A percentile compares a stretch with the other conserved stretches of the same genome.
These are phyloP conservation scores for Crotophaga sulcirostris DNA, from an alignment of 2,113 vertebrate species.

Conservation along the genomic window DNA sequence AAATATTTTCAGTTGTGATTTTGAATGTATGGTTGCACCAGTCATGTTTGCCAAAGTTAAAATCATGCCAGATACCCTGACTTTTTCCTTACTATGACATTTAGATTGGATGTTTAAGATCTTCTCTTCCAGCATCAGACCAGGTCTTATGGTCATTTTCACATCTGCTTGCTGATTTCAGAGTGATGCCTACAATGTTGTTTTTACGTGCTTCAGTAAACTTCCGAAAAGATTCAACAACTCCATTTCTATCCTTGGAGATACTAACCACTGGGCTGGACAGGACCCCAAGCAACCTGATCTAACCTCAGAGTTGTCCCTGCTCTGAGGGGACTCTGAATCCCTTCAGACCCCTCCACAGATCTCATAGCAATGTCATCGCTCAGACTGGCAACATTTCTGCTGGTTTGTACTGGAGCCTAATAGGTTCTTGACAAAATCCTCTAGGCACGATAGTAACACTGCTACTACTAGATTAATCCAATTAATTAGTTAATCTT, in stretches of 20 bases:
- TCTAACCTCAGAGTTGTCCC: not conserved
- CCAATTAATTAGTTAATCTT: not conserved
- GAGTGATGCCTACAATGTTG: not conserved
- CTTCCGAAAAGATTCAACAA: not conserved
- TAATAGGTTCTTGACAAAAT: not conserved
- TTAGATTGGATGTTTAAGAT: not conserved
- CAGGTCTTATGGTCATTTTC: not conserved
- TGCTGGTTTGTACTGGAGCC: not conserved
- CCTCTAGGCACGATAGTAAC: not conserved
- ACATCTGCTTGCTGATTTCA: not conserved
- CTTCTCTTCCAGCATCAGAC: not conserved
- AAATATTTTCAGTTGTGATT: not conserved
- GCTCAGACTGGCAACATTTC: not conserved
- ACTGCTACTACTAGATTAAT: not conserved
- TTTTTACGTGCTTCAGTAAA: not conserved
- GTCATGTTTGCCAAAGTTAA: not conserved
- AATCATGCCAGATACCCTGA: not conserved
- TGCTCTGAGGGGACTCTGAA: not conserved
- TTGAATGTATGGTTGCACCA: not conserved
- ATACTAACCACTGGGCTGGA: not conserved
- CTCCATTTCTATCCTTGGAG: not conserved
- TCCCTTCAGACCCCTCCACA: not conserved
- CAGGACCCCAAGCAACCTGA: not conserved
- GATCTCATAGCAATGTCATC: not conserved
- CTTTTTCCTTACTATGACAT: not conserved